These are phyloP conservation scores for Zosterops hypoxanthus DNA, from an alignment of 2,113 vertebrate species.

Conservation along the genomic window DNA sequence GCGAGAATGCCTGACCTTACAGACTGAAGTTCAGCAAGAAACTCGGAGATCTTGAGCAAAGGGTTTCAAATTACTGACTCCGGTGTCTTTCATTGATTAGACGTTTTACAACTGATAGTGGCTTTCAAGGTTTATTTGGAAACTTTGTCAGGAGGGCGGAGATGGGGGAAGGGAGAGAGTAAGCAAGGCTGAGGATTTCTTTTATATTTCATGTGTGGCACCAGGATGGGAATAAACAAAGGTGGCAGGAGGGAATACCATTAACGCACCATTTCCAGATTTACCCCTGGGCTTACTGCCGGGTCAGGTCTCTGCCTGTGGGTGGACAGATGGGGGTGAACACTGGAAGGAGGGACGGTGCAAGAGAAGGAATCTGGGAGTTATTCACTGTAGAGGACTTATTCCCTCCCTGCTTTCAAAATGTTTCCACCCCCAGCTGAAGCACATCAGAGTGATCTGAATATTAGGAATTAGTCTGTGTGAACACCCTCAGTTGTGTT, in stretches of 20 bases:
- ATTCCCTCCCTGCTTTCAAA: not conserved
- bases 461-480: not conserved
- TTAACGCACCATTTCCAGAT: not conserved
- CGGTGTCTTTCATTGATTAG: constrained; percentile 36
- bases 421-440: not conserved
- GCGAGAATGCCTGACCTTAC: constrained; percentile 27
- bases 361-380: not conserved
- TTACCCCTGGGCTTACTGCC: not conserved
- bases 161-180: not conserved
- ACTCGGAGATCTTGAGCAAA: not conserved
- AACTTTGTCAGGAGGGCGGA: constrained; percentile 5
- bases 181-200: not conserved
- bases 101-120: constrained; percentile 39
- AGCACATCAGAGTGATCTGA: not conserved
- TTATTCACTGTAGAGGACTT: not conserved
- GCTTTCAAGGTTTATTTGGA: constrained; percentile 60
- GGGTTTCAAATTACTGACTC: constrained; percentile 50
- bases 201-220: not conserved
- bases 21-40: constrained; percentile 6
- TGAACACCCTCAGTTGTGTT: not conserved
- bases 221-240: constrained; percentile 2
- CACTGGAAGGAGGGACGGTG: not conserved
- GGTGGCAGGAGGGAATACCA: constrained; percentile 5
- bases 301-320: not conserved
- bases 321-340: not conserved